These are phyloP conservation scores for Marasmarcha lunaedactyla DNA, from an alignment of 2,888 invertebrate genomes.

Conservation along the genomic window DNA sequence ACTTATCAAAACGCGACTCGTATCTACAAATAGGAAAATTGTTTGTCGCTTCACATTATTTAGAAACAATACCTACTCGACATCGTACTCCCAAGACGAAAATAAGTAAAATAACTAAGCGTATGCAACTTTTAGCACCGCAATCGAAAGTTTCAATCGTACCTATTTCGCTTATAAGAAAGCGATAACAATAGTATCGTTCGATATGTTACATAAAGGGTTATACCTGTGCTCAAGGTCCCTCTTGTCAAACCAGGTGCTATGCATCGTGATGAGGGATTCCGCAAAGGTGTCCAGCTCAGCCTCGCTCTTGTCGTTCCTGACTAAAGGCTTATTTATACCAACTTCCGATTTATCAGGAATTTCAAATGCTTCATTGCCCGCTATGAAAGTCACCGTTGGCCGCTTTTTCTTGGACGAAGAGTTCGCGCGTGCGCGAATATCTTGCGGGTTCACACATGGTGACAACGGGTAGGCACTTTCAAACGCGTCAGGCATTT, in stretches of 20 bases:
- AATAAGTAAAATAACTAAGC: no score
- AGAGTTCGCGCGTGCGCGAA: slow-evolving; percentile 72
- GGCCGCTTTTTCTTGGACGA: slow-evolving; percentile 48
- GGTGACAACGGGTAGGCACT: slow-evolving; percentile 66
- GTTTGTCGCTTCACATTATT: no score
- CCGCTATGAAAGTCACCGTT: slow-evolving; percentile 44
- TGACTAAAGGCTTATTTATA: slow-evolving; percentile 40
- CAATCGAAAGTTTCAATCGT: no score
- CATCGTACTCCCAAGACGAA: no score
- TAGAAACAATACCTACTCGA: no score
- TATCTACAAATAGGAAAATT: no score
- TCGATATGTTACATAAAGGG: no score
- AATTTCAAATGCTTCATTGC: slow-evolving; percentile 52
- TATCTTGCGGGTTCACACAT: slow-evolving; percentile 55
- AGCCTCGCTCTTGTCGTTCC: slow-evolving; percentile 52
- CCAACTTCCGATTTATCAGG: slow-evolving; percentile 56
- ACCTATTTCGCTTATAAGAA: no score
- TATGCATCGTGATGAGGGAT: slow-evolving; percentile 51
- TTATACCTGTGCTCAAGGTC: slow-evolving; percentile 69
- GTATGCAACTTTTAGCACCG: no score
- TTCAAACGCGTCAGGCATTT: slow-evolving; percentile 73
- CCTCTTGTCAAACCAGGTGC: slow-evolving; percentile 69
- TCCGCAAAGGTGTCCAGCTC: slow-evolving; percentile 71
- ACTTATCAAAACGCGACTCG: no score
- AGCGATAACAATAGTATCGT: no score